Evolutionary conservation across 2,888 invertebrate species (phyloP), one percentile per base, ranked within the genome.

Genomic region (Pasiphila rectangulata): DNA sequence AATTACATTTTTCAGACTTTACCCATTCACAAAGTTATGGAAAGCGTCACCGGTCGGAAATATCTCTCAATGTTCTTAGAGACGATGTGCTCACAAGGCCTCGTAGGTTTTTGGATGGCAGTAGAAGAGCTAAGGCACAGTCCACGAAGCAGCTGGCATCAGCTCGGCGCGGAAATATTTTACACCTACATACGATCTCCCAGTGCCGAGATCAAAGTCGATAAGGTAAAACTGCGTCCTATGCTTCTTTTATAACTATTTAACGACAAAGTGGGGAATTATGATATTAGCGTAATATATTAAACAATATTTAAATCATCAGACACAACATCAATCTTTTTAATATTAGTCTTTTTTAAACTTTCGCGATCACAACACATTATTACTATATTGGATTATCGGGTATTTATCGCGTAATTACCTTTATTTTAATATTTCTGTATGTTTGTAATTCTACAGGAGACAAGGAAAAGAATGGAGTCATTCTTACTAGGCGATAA

Each of bases 91-190:
- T 94, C 94, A 17, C 95, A 95, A 72, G 94, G 94, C n/a, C 80
- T 96, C 43, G 92, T 97, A 4, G 94, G 96, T 0, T 97, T 94
- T 70, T 97, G 96, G 93, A 92, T 92, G 63, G 94, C 95, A 0
- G 96, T 96, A 0, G 96, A 97, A 67, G 95, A 96, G 75, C 80
- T 97, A 52, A 91, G 94, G 55, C 90, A 91, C 45, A 92, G 95
- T n/a, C 92, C 93, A 34, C 90, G 94, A 58, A 92, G 92, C 50
- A 92, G 92, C 57, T 94, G 94, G 92, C 96, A 97, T 79, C 95
- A 96, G 65, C 83, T 96, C 17, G 97, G 95, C 5, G 95, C 95
- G n/a, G 96, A 97, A 79, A 95, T 97, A 66, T 97, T 95, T 82
- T 96, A 96, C 71, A 95, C 95, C 2, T 96, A 95, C 65, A 94